These are phyloP conservation scores for Mustelus asterias DNA, from an alignment of 2,113 vertebrate species.

Conservation along the genomic window DNA sequence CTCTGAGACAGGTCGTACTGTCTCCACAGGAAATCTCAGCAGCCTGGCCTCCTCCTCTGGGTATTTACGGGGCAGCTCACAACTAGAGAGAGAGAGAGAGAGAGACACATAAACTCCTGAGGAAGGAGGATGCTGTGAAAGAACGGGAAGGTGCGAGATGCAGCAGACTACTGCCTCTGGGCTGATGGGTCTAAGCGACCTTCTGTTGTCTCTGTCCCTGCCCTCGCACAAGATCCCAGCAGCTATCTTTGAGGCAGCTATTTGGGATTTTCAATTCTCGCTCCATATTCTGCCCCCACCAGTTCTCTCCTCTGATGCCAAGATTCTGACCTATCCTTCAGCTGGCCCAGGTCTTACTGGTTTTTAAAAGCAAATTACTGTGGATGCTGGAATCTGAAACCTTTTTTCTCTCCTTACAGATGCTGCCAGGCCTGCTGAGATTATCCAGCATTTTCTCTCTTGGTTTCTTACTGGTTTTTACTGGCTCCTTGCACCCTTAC, in stretches of 20 bases:
- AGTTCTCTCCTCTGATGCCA: not conserved
- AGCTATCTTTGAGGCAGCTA: not conserved
- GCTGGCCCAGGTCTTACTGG: too few relatives aligned
- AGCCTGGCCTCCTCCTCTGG: not conserved
- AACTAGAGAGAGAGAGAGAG: not conserved
- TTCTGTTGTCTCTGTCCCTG: not conserved
- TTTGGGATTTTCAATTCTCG: not conserved
- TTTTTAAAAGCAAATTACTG: too few relatives aligned
- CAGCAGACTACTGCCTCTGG: not conserved
- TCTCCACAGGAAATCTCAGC: not conserved
- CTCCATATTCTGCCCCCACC: not conserved
- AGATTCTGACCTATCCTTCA: not conserved
- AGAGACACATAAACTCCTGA: not conserved
- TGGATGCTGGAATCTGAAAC: too few relatives aligned
- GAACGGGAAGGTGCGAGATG: not conserved
- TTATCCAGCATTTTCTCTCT: too few relatives aligned
- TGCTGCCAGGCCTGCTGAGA: too few relatives aligned
- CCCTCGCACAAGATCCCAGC: not conserved
- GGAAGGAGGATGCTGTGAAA: not conserved
- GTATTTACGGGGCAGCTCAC: not conserved
- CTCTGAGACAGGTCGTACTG: not conserved
- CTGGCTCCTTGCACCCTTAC: not conserved
- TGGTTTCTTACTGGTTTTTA: not conserved
- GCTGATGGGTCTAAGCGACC: not conserved
- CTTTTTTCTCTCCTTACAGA: too few relatives aligned